These are phyloP conservation scores for Drosophila sordidapex DNA, from an alignment of 2,888 invertebrate genomes.

Conservation along the genomic window DNA sequence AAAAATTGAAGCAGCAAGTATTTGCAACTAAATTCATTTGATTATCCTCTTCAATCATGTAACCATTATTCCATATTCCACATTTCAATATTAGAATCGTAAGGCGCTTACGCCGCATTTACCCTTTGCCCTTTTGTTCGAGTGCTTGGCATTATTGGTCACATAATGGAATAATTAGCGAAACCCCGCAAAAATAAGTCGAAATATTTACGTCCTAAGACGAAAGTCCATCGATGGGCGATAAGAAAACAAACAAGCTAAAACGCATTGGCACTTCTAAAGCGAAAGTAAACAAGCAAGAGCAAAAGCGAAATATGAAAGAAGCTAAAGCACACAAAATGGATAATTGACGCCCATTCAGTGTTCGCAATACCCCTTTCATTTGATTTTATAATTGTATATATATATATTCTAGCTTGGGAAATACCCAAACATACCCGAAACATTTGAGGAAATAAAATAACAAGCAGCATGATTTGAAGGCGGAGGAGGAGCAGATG, in stretches of 20 bases:
- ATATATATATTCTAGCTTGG: slow-evolving; percentile 40
- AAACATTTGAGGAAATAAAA: slow-evolving; percentile 44
- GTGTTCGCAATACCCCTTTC: slow-evolving; percentile 4
- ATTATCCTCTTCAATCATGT: not conserved
- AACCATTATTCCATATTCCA: not conserved
- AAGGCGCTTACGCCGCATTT: not conserved
- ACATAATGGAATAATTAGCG: slow-evolving; percentile 20
- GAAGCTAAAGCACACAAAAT: slow-evolving; percentile 21
- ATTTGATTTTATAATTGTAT: slow-evolving; percentile 22
- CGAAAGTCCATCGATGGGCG: slow-evolving; percentile 27
- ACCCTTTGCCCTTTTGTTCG: not conserved
- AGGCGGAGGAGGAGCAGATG: slow-evolving; percentile 33
- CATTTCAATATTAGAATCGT: not conserved
- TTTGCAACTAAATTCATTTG: not conserved
- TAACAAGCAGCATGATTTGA: slow-evolving; percentile 43
- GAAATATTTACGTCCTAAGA: slow-evolving; percentile 34
- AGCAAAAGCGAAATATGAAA: slow-evolving; percentile 33
- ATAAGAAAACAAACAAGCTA: slow-evolving; percentile 39
- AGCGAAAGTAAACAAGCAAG: slow-evolving; percentile 15
- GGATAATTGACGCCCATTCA: slow-evolving; percentile 26
- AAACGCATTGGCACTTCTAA: slow-evolving; percentile 31
- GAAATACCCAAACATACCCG: slow-evolving; percentile 67
- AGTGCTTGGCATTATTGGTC: slow-evolving; percentile 8
- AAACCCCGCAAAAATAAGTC: slow-evolving; percentile 46
- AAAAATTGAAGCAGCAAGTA: not conserved